These are phyloP conservation scores for Mycteria americana DNA, from an alignment of 2,797 vertebrate species.

Conservation along the genomic window DNA sequence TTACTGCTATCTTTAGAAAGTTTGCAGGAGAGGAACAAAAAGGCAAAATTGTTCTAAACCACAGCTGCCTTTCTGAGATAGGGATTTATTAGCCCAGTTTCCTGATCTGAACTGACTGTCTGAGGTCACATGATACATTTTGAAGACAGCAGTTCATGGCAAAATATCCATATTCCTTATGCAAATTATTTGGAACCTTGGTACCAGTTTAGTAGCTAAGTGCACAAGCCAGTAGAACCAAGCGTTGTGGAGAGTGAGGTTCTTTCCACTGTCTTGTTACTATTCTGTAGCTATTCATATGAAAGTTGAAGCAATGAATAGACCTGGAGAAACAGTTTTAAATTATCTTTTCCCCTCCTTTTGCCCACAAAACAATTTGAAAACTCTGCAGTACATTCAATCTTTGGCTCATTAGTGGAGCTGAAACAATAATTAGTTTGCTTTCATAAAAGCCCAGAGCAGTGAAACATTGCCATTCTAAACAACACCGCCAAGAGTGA, in stretches of 20 bases:
- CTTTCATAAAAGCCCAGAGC: neutral
- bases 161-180: neutral
- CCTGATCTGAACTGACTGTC: neutral
- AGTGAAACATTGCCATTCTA: neutral
- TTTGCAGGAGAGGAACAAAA: neutral
- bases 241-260: neutral
- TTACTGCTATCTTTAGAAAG: neutral
- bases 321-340: neutral
- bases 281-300: neutral
- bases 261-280: neutral
- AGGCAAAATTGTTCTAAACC: neutral
- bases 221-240: neutral
- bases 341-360: neutral
- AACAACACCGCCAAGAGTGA: neutral
- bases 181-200: neutral
- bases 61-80: neutral
- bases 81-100: neutral
- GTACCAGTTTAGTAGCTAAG: neutral
- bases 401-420: neutral
- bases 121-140: neutral
- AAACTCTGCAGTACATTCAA: neutral
- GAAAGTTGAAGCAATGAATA: neutral
- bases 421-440: neutral
- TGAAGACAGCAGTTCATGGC: neutral
- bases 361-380: neutral